phyloP scores from a whole-genome alignment of 2,888 invertebrate species.

The Drosophila demipolita region DNA sequence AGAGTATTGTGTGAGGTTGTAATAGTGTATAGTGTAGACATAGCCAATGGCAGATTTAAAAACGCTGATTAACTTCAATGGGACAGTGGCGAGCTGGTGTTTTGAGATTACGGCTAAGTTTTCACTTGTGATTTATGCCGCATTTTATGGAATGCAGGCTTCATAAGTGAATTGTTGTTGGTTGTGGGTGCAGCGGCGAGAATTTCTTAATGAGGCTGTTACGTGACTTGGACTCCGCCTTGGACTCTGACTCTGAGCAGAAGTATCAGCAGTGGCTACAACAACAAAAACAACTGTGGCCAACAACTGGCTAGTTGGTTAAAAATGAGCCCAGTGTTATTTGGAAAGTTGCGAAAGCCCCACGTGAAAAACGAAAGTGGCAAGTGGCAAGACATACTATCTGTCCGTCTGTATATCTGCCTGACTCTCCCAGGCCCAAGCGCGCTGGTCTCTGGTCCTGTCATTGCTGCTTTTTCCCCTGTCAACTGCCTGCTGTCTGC shows the following conservation, averaged over 20 bases:
- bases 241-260: slow-evolving; percentile 8
- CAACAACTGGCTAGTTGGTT: background rate
- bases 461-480: slow-evolving; percentile 36
- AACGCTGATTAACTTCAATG: slow-evolving; percentile 62
- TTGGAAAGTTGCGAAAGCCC: slow-evolving; percentile 48
- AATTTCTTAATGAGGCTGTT: slow-evolving; percentile 71
- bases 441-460: slow-evolving; percentile 49
- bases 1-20: background rate
- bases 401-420: slow-evolving; percentile 8
- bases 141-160: slow-evolving; percentile 6
- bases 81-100: slow-evolving; percentile 39
- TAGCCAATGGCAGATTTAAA: slow-evolving; percentile 51
- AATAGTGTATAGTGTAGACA: slow-evolving; percentile 16
- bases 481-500: background rate
- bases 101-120: slow-evolving; percentile 43
- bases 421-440: slow-evolving; percentile 20
- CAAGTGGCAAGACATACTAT: slow-evolving; percentile 17
- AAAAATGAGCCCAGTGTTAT: slow-evolving; percentile 21
- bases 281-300: slow-evolving; percentile 5
- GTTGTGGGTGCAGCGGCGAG: slow-evolving; percentile 53
- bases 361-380: slow-evolving; percentile 61
- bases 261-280: slow-evolving; percentile 4
- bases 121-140: slow-evolving; percentile 72
- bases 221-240: slow-evolving; percentile 55
- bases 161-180: slow-evolving; percentile 24